Percentiles rank a stretch among this genome's conserved stretches.
phyloP scores from a whole-genome alignment of 2,888 invertebrate species.

The Camptogramma bilineatum region DNA sequence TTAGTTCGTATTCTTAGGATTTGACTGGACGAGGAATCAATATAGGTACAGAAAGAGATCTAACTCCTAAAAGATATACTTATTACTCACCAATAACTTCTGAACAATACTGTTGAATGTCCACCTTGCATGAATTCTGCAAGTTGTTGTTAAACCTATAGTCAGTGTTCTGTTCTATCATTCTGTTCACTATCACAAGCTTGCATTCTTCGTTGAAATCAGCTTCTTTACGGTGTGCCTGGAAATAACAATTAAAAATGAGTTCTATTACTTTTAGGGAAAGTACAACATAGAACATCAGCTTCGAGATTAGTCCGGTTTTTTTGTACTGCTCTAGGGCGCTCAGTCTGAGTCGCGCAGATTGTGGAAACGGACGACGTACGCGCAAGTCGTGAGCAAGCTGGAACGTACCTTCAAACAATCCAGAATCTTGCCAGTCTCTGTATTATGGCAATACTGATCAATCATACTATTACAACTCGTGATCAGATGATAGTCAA shows the following conservation, averaged over 20 bases:
- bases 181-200: constrained; percentile 92
- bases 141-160: constrained; percentile 95
- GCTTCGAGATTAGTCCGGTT: no score
- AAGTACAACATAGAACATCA: constrained; percentile 3
- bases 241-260: constrained; percentile 52
- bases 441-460: constrained; percentile 91
- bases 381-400: no score
- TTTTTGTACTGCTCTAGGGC: no score
- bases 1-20: neutral
- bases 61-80: no score
- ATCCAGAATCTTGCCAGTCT: constrained; percentile 88
- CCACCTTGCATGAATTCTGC: constrained; percentile 91
- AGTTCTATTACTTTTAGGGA: neutral
- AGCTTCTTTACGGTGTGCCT: constrained; percentile 90
- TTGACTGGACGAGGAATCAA: neutral
- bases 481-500: constrained; percentile 93
- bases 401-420: constrained; percentile 90
- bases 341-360: no score
- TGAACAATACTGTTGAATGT: constrained; percentile 89
- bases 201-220: constrained; percentile 94
- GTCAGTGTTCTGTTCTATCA: constrained; percentile 96
- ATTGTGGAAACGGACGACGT: no score
- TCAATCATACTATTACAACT: constrained; percentile 95
- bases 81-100: constrained; percentile 72
- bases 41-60: no score